Evolutionary conservation across 2,113 vertebrate species (phyloP), one percentile per base, ranked within the genome.

Genomic region (Rafetus swinhoei): DNA sequence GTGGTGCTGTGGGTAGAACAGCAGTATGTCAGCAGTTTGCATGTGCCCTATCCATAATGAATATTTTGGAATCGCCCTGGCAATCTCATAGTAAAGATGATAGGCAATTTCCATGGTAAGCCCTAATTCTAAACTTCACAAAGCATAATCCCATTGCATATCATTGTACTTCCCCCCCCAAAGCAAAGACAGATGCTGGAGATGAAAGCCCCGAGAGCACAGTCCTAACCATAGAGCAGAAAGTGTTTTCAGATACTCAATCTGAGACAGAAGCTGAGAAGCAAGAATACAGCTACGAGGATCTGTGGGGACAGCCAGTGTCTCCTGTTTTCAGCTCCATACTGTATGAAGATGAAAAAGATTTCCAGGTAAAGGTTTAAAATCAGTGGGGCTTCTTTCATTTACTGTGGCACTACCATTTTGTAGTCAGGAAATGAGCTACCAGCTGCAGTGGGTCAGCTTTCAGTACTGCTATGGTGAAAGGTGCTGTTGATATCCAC

Each of bases 301-400:
- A 88, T 74, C 54, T 84, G 57, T 22, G 7, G 86, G 57, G 86
- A 90, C 92, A 74, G 19, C 35, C 80, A 4, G 32, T 65, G 1
- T 10, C 60, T 50, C 88, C 91, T 50, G 27, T 93, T 77, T 69
- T 94, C n/a, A 90, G 72, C 1, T 54, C 80, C 27, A 94, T 97
- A 32, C 88, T 97, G 3, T 88, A 93, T n/a, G 97, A 98, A 86
- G 96, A 97, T 57, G 96, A 97, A 84, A 85, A 88, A 15, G 95
- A 97, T 84, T 97, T 97, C 92, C 97, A 97, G 97, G 98, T 98
- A 97, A 92, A 94, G 56, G 15, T 88, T 85, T 39, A n/a, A 80
- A 89, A 18, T 81, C 12, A 57, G n/a, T 39, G 0, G 1, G 2
- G 32, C 22, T 76, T 72, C 87, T 90, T 90, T 81, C 82, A 77